Conservation (phyloP, 2,113 vertebrate species). For the Mystacornis crossleyi region DNA sequence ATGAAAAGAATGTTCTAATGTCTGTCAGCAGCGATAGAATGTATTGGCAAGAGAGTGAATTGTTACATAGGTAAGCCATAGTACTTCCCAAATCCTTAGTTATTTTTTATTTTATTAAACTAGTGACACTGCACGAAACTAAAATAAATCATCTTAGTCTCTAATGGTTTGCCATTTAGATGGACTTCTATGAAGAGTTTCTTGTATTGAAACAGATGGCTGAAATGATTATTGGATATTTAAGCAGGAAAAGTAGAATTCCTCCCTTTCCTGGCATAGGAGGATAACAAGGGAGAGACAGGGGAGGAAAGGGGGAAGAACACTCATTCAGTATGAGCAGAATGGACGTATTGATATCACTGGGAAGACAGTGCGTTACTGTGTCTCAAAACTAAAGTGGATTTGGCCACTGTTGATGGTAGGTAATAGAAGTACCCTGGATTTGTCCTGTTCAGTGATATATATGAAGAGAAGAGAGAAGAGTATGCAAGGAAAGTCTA, state of each 20-base stretch:
- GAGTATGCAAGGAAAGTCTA: background rate
- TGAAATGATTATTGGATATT: slow-evolving; percentile 50
- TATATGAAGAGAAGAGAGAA: background rate
- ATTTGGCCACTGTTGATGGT: background rate
- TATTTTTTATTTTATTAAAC: slow-evolving; percentile 72
- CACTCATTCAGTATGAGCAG: background rate
- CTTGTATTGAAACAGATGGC: slow-evolving; percentile 32
- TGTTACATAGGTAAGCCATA: slow-evolving; percentile 60
- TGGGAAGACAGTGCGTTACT: background rate
- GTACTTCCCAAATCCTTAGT: slow-evolving; percentile 55
- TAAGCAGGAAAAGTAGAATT: slow-evolving; percentile 50
- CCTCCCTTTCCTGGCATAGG: slow-evolving; percentile 47
- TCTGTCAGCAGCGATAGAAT: slow-evolving; percentile 71
- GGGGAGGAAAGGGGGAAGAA: background rate
- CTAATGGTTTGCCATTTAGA: slow-evolving; percentile 37
- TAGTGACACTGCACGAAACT: slow-evolving; percentile 35
- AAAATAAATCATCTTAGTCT: slow-evolving; percentile 68
- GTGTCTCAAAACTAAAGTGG: background rate
- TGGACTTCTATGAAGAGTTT: slow-evolving; percentile 53
- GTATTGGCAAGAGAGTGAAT: slow-evolving; percentile 51
- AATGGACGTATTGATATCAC: slow-evolving; percentile 13
- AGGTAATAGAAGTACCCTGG: background rate
- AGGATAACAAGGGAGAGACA: background rate
- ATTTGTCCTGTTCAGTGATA: background rate
- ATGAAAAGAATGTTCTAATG: slow-evolving; percentile 73